These are phyloP conservation scores for Hirtodrosophila cameraria DNA, from an alignment of 2,888 invertebrate species.

Conservation along the genomic window DNA sequence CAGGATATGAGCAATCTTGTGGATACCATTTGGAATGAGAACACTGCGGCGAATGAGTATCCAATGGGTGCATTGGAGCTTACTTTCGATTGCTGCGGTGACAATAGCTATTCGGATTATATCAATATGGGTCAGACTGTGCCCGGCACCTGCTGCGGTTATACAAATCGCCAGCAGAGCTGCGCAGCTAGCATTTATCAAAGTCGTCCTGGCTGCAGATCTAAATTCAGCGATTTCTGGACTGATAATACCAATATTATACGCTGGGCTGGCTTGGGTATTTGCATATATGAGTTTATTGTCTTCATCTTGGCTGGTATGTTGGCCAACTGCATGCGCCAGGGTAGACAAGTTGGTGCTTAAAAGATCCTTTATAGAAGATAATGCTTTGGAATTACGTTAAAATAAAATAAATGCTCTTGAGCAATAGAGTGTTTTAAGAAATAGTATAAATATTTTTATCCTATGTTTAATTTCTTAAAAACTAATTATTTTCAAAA, in stretches of 20 bases:
- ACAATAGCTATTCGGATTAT: conserved; percentile 48
- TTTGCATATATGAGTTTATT: conserved; percentile 89
- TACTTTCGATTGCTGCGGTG: conserved; percentile 76
- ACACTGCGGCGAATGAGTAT: conserved; percentile 46
- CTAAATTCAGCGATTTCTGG: conserved; percentile 82
- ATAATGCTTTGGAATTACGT: not conserved
- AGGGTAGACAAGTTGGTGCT: conserved; percentile 19
- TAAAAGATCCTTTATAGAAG: not conserved
- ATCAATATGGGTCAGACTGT: not conserved
- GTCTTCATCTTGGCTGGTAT: conserved; percentile 93
- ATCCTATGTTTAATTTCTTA: not conserved
- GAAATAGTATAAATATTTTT: no score
- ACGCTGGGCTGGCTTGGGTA: conserved; percentile 88
- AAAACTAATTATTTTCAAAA: no score
- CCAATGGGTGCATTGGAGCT: conserved; percentile 79
- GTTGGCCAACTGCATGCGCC: conserved; percentile 90
- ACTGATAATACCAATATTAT: conserved; percentile 83
- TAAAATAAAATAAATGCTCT: not conserved
- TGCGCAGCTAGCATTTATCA: conserved; percentile 43
- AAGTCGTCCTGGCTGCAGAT: conserved; percentile 54
- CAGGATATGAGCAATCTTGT: conserved; percentile 85
- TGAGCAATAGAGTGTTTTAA: no score
- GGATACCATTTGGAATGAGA: conserved; percentile 81
- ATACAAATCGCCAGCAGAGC: conserved; percentile 17
- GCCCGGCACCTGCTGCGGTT: conserved; percentile 76